Base-by-base conservation (phyloP, 2,113 vertebrate genomes). In the Suncus etruscus region DNA sequence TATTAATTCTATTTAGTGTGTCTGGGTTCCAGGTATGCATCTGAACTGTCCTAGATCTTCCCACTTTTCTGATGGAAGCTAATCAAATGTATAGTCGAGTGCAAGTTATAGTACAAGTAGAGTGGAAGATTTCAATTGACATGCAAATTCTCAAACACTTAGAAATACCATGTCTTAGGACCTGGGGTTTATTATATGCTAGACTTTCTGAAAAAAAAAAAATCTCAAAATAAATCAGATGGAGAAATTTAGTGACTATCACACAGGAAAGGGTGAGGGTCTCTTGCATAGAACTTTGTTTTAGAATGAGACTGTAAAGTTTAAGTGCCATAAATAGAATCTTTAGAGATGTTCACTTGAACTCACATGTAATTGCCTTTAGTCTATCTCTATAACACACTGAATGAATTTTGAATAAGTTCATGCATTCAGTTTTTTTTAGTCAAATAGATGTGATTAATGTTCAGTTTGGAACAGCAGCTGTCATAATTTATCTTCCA, bases 181-280 rank as follows among this genome's bases (percentile, higher is more conserved):
- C 5, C 1, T 47, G 11, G 22, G 47, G 20, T 14, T 11, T 22
- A 74, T 32, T 54, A n/a, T 4, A 27, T 29, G 47, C 25, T 69
- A 61, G 54, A 70, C 70, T 65, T 76, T 82, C 50, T 32, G 25
- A 29, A 83, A 31, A 87, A 87, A 88, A 86, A 77, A 90, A 91
- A 93, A 84, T 39, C 29, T 79, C 20, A 11, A 4, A 54, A 58
- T 18, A 75, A 92, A 82, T 18, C 24, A 18, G 77, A 80, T 25
- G 32, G 54, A 45, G 29, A 63, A 9, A 32, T 85, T 61, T 32
- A 45, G 65, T 69, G 65, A 5, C 72, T 84, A 31, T 29, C 48
- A 63, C 51, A 91, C 50, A 54, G 81, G 70, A 10, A 92, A 81
- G 10, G 1, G 11, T 1, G 31, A 83, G 50, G 51, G 7, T 3